These are phyloP conservation scores for Triplophysa rosa DNA, from an alignment of 2,113 vertebrate species.

Conservation along the genomic window DNA sequence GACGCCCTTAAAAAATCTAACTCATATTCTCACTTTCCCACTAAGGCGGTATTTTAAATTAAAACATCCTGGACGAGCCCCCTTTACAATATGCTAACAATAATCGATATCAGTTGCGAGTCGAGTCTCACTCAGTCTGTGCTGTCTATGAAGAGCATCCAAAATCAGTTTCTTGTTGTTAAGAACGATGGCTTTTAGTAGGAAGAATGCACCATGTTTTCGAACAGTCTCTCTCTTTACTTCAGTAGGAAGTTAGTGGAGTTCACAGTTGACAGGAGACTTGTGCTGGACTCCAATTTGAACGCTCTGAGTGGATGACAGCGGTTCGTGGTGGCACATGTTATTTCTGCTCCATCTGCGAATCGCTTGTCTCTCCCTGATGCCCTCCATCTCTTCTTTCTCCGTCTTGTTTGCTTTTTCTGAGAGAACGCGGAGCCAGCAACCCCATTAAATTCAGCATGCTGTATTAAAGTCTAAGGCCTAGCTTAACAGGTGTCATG, in stretches of 20 bases:
- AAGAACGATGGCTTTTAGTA: neutral
- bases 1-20: neutral
- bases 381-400: constrained; percentile 28
- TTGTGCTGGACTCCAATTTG: constrained; percentile 43
- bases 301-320: constrained; percentile 37
- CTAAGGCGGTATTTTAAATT: neutral
- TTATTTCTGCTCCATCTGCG: constrained; percentile 47
- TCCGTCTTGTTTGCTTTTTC: constrained; percentile 27
- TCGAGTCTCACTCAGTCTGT: neutral
- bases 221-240: neutral
- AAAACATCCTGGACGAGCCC: neutral
- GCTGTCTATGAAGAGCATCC: neutral
- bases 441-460: constrained; percentile 32
- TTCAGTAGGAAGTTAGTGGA: constrained; percentile 24
- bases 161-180: neutral
- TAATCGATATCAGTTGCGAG: neutral
- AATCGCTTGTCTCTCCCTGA: constrained; percentile 31
- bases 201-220: neutral
- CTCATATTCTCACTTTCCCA: neutral
- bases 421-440: neutral
- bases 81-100: neutral
- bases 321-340: constrained; percentile 47
- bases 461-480: constrained; percentile 19
- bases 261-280: constrained; percentile 21
- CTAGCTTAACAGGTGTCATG: constrained; percentile 27